Evolutionary conservation across 2,888 invertebrate species (phyloP).

Genomic region (Clostera curtula): DNA sequence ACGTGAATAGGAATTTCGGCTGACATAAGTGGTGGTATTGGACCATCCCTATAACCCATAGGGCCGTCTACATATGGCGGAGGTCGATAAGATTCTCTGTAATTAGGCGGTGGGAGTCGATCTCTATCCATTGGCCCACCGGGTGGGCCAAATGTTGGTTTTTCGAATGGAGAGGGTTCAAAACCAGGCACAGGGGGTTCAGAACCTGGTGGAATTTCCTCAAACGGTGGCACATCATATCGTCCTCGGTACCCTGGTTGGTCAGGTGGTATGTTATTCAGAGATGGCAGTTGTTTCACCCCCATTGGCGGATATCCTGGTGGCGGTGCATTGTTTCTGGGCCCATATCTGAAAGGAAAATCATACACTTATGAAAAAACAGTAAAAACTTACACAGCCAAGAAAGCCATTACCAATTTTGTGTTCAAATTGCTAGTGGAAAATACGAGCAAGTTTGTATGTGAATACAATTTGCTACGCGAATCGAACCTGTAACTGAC

Average conservation of each 20-base stretch:
- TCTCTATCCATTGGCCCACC: constrained; percentile 53
- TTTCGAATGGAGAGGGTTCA: constrained; percentile 73
- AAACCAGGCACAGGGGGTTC: constrained; percentile 78
- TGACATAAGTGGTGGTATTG: constrained; percentile 34
- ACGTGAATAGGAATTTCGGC: constrained; percentile 62
- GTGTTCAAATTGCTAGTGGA: too few relatives aligned
- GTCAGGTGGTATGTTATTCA: constrained; percentile 42
- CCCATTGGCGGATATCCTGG: constrained; percentile 49
- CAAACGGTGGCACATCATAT: constrained; percentile 65
- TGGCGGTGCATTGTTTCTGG: constrained; percentile 49
- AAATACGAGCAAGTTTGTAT: too few relatives aligned
- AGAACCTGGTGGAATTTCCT: constrained; percentile 77
- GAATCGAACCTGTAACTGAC: constrained; percentile 39
- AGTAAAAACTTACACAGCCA: too few relatives aligned
- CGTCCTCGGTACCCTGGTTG: constrained; percentile 57
- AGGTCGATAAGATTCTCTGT: constrained; percentile 53
- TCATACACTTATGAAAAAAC: too few relatives aligned
- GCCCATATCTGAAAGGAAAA: constrained; percentile 65
- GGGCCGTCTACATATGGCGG: constrained; percentile 49
- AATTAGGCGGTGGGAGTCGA: constrained; percentile 48
- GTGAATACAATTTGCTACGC: constrained; percentile 35
- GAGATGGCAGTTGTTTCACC: constrained; percentile 46
- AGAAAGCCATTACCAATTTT: too few relatives aligned
- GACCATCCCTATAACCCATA: constrained; percentile 42
- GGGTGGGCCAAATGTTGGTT: constrained; percentile 53